Base-by-base conservation (phyloP, 2,888 invertebrate genomes). In the Cerceris ruficornis region DNA sequence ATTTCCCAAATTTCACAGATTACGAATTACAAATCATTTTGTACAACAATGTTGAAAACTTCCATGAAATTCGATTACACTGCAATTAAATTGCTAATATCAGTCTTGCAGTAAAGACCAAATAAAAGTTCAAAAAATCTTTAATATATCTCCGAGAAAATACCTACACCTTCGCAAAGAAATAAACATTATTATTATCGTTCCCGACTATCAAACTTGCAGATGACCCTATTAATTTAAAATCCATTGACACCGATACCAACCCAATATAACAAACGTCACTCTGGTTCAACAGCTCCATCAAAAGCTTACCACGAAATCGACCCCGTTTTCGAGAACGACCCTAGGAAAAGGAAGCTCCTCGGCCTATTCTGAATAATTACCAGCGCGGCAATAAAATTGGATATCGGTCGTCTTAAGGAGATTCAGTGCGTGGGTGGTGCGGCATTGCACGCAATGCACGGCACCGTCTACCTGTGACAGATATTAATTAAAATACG, bases 401-500 rank as follows among this genome's bases (percentile, higher is more conserved):
- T 17, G 28, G 28, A 54, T 39, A 43, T 72, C 41, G 57, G 57
- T 58, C 61, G 14, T 50, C 78, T 77, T 70, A 57, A 59, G 41
- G 49, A 43, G 52, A 58, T 42, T n/a, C 14, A 50, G 52, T 54
- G 57, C 39, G 49, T 52, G 39, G 59, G 15, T 42, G 46, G 55
- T 8, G 43, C 46, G 55, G 41, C 39, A 52, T 41, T 28, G 60
- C 62, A 66, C 43, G 50, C 49, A 43, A 17, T 39, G 57, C 80
- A 61, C 70, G 68, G 46, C 68, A 65, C 61, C 67, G 50, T 50
- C 55, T 65, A 70, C 58, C 62, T 60, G 82, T 69, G 61, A 62
- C 60, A 62, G 69, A 77, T 83, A 85, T 81, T 84, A 87, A 88
- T 88, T 88, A 87, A 87, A 87, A 88, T 83, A 81, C 79, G 70